A percentile compares a stretch with the other conserved stretches of the same genome.
These are phyloP conservation scores for Peromyscus aztecus DNA, from an alignment of 2,797 vertebrate genomes.

Conservation along the genomic window DNA sequence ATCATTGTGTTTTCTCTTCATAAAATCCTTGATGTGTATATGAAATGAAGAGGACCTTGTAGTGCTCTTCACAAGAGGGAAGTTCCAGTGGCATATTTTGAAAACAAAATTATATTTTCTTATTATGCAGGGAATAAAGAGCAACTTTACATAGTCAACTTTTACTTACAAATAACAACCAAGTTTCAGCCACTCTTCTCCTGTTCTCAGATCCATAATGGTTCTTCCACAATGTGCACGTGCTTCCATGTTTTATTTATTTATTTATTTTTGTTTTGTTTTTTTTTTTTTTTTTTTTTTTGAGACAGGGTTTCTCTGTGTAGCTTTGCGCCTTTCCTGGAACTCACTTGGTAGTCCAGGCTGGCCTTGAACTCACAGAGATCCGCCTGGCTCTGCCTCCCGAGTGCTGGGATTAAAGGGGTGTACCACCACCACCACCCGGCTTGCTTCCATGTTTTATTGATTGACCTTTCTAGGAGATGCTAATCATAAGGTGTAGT, in stretches of 20 bases:
- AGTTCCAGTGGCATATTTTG: not conserved
- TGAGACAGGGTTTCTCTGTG: too few species aligned
- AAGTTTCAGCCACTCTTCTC: not conserved
- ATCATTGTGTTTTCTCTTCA: not conserved
- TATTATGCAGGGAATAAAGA: not conserved
- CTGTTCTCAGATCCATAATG: not conserved
- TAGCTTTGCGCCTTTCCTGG: too few species aligned
- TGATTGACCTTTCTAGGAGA: not conserved
- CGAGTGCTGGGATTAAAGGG: too few species aligned
- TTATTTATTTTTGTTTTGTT: too few species aligned
- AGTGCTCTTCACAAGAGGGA: not conserved
- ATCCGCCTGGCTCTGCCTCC: too few species aligned
- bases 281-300: too few species aligned
- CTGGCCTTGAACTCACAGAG: too few species aligned
- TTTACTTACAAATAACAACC: conserved; percentile 6
- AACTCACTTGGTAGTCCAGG: too few species aligned
- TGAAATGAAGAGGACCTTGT: not conserved
- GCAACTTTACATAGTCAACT: not conserved
- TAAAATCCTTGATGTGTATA: not conserved
- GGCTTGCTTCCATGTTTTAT: not conserved
- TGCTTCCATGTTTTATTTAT: too few species aligned
- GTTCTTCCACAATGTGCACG: not conserved
- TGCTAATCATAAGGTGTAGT: not conserved
- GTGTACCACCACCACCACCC: too few species aligned
- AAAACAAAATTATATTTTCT: not conserved